These are phyloP conservation scores for Hemithea aestivaria DNA, from an alignment of 2,888 invertebrate genomes.

Conservation along the genomic window DNA sequence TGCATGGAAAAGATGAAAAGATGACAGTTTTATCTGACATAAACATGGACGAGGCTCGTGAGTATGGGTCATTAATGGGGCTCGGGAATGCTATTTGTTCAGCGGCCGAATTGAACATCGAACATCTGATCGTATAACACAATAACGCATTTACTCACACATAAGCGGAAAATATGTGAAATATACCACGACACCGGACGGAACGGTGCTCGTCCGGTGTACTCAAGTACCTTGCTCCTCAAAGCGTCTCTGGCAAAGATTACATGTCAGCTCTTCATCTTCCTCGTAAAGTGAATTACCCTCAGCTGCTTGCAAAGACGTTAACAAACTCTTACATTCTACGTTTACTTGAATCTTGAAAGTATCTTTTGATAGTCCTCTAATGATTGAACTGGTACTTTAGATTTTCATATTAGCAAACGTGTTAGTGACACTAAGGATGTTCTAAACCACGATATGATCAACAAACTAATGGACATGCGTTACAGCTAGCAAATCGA, in stretches of 20 bases:
- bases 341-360: constrained; percentile 39
- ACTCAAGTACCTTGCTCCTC: constrained; percentile 85
- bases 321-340: constrained; percentile 73
- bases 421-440: constrained; percentile 17
- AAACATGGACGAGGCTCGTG: constrained; percentile 39
- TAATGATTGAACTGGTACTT: constrained; percentile 22
- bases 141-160: constrained; percentile 79
- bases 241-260: constrained; percentile 88
- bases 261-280: constrained; percentile 84
- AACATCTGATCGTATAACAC: constrained; percentile 55
- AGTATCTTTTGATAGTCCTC: constrained; percentile 21
- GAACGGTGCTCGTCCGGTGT: constrained; percentile 57
- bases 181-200: constrained; percentile 66
- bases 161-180: constrained; percentile 70
- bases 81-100: constrained; percentile 42
- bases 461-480: constrained; percentile 39
- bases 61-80: constrained; percentile 38
- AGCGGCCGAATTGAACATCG: constrained; percentile 42
- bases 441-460: constrained; percentile 32
- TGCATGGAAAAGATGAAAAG: constrained; percentile 53
- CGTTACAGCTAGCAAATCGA: constrained; percentile 41
- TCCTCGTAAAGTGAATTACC: constrained; percentile 81
- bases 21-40: constrained; percentile 37
- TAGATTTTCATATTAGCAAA: constrained; percentile 16
- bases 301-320: constrained; percentile 83